Evolutionary conservation across 2,888 invertebrate species (phyloP).

Genomic region (Amphipoea lucens): DNA sequence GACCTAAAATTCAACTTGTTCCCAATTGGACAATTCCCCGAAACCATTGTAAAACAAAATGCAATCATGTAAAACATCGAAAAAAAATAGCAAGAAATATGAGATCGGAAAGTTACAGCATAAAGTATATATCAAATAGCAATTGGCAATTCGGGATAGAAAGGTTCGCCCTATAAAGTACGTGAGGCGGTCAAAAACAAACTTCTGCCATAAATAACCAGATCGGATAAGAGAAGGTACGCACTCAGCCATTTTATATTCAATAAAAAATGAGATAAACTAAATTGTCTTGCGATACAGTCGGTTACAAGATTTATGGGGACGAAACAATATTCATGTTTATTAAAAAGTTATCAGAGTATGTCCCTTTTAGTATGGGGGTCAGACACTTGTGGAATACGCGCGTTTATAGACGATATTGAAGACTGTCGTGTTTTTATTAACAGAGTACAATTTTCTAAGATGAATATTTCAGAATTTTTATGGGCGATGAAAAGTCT

Average conservation of each 20-base stretch:
- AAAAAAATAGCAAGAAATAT: constrained; percentile 82
- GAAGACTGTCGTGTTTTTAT: constrained; percentile 32
- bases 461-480: background rate
- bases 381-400: constrained; percentile 64
- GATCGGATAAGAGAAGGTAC: constrained; percentile 89
- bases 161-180: constrained; percentile 89
- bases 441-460: background rate
- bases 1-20: constrained; percentile 24
- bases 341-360: constrained; percentile 67
- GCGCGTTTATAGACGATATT: constrained; percentile 20
- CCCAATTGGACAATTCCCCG: constrained; percentile 18
- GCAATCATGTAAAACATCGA: constrained; percentile 71
- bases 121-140: constrained; percentile 89
- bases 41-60: constrained; percentile 65
- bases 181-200: constrained; percentile 90
- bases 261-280: constrained; percentile 89
- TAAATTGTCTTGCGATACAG: constrained; percentile 85
- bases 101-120: constrained; percentile 85
- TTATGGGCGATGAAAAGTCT: background rate
- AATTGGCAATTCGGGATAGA: constrained; percentile 89
- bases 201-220: constrained; percentile 89
- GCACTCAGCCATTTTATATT: constrained; percentile 88
- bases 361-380: constrained; percentile 61
- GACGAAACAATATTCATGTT: constrained; percentile 70
- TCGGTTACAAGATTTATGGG: constrained; percentile 79